Percentiles rank a stretch among this genome's conserved stretches.
These are phyloP conservation scores for Xylota sylvarum DNA, from an alignment of 2,888 invertebrate species.

Conservation along the genomic window DNA sequence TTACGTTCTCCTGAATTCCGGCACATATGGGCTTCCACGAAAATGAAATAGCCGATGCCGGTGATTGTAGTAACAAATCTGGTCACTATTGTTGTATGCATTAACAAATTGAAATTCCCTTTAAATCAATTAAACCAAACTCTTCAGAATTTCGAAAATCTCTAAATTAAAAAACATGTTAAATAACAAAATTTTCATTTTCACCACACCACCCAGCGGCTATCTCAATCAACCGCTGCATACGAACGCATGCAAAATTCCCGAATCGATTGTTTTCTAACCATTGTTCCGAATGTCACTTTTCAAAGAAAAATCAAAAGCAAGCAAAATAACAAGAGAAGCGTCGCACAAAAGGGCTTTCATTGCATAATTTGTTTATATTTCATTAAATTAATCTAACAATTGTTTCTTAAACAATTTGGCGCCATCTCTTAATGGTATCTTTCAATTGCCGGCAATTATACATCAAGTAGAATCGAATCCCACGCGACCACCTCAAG, in stretches of 20 bases:
- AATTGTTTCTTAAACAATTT: conserved; percentile 46
- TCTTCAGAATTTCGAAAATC: too few relatives aligned
- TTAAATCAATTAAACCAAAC: too few relatives aligned
- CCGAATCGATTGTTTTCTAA: conserved; percentile 72
- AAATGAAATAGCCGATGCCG: too few relatives aligned
- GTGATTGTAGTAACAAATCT: too few relatives aligned
- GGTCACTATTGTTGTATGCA: too few relatives aligned
- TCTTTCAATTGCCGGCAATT: conserved; percentile 38
- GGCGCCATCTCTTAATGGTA: conserved; percentile 20
- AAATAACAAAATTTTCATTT: background rate
- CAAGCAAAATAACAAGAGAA: conserved; percentile 77
- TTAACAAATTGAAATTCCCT: too few relatives aligned
- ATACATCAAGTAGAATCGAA: conserved; percentile 13
- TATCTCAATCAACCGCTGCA: conserved; percentile 33
- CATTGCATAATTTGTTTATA: conserved; percentile 79
- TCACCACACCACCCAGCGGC: conserved; percentile 10
- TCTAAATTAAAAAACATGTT: too few relatives aligned
- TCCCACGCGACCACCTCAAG: conserved; percentile 17
- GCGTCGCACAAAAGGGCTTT: conserved; percentile 76
- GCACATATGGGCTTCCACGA: too few relatives aligned
- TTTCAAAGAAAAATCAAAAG: conserved; percentile 86
- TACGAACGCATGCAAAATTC: background rate
- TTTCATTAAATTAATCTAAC: conserved; percentile 64
- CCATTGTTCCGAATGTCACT: conserved; percentile 76
- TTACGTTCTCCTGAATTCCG: too few relatives aligned